phyloP scores from a whole-genome alignment of 2,888 invertebrate genomes.

The Isoperla grammatica region DNA sequence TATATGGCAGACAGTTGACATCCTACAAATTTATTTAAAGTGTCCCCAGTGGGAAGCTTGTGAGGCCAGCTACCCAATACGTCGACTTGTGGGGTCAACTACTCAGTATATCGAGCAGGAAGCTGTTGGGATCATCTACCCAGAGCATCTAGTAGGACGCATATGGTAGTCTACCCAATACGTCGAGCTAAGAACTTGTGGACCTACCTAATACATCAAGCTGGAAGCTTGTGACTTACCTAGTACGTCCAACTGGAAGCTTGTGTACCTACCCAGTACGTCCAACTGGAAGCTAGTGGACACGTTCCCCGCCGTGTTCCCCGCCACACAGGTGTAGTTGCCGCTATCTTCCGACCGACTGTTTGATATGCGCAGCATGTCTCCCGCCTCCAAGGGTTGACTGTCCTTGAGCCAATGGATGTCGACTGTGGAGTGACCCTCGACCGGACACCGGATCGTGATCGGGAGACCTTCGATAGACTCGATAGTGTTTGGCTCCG shows the following conservation, averaged over 20 bases:
- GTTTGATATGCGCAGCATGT: constrained; percentile 40
- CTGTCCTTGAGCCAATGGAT: constrained; percentile 57
- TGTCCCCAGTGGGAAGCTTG: no score
- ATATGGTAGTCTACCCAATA: no score
- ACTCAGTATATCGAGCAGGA: no score
- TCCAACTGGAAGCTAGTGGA: constrained; percentile 46
- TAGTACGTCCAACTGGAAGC: no score
- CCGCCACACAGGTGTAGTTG: constrained; percentile 55
- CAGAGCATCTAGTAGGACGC: no score
- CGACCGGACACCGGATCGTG: constrained; percentile 50
- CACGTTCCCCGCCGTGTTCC: constrained; percentile 50
- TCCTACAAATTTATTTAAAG: no score
- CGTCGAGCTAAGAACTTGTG: no score
- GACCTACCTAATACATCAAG: constrained; percentile 48
- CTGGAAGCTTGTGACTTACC: constrained; percentile 45
- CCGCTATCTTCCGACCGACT: constrained; percentile 45
- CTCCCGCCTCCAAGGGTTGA: constrained; percentile 37
- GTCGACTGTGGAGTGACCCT: constrained; percentile 52
- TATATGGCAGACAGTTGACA: no score
- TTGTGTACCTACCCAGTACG: constrained; percentile 47
- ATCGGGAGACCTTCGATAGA: constrained; percentile 46
- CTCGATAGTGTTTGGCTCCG: constrained; percentile 34
- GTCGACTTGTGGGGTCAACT: no score
- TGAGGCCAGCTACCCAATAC: no score
- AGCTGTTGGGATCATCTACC: no score